These are phyloP conservation scores for Tiliacea citrago DNA, from an alignment of 2,888 invertebrate species.

Conservation along the genomic window DNA sequence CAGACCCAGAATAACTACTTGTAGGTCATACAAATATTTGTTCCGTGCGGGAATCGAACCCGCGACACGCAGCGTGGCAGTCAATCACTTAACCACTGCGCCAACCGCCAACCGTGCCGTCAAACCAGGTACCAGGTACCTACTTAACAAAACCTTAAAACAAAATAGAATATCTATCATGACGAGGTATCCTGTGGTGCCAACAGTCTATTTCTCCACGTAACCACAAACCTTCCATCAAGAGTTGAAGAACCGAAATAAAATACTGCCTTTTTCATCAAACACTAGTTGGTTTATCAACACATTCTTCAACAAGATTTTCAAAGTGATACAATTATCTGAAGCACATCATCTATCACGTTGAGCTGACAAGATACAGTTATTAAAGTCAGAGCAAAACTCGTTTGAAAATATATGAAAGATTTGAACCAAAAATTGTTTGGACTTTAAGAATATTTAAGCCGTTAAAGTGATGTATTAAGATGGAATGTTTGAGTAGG, in stretches of 20 bases:
- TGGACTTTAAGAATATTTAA: slow-evolving; percentile 48
- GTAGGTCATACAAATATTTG: too few relatives aligned
- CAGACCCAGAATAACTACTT: too few relatives aligned
- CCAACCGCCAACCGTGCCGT: too few relatives aligned
- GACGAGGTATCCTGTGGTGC: not conserved
- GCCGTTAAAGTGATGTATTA: slow-evolving; percentile 50
- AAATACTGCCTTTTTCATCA: not conserved
- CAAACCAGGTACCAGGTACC: too few relatives aligned
- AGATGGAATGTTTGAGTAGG: slow-evolving; percentile 49
- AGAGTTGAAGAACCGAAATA: not conserved
- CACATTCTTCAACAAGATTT: slow-evolving; percentile 17
- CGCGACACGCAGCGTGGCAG: too few relatives aligned
- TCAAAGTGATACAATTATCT: slow-evolving; percentile 35
- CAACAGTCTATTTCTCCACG: not conserved
- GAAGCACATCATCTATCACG: slow-evolving; percentile 42
- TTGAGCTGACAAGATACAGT: slow-evolving; percentile 33
- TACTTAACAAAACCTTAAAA: too few relatives aligned
- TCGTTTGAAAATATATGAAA: slow-evolving; percentile 45
- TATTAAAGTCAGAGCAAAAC: slow-evolving; percentile 42
- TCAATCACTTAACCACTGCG: too few relatives aligned
- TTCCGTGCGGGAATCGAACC: too few relatives aligned
- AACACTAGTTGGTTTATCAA: slow-evolving; percentile 18
- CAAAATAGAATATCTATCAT: not conserved
- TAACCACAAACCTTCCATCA: not conserved
- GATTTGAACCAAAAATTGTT: slow-evolving; percentile 54